A percentile compares a stretch with the other conserved stretches of the same genome.
Evolutionary conservation across 2,888 invertebrate species (phyloP).

Genomic region (Nemoura dubitans): DNA sequence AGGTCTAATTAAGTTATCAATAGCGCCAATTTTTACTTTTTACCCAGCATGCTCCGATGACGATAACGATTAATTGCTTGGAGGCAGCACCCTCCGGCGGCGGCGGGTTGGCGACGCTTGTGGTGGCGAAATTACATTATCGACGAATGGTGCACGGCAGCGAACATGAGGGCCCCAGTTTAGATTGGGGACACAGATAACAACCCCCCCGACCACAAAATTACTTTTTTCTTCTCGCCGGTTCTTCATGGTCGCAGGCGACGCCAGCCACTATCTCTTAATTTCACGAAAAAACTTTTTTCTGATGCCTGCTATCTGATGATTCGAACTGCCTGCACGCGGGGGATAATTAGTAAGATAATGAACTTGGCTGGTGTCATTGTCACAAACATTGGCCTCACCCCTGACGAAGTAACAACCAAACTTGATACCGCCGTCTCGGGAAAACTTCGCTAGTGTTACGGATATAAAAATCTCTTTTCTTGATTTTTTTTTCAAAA

Average conservation of each 20-base stretch:
- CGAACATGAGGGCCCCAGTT: not conserved
- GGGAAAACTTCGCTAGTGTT: not conserved
- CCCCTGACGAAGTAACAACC: not conserved
- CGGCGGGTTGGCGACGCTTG: not conserved
- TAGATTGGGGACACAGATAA: not conserved
- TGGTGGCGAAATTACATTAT: not conserved
- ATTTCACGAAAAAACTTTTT: slow-evolving; percentile 25
- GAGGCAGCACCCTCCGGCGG: too few relatives aligned
- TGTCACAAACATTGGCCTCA: slow-evolving; percentile 30
- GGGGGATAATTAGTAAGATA: slow-evolving; percentile 39
- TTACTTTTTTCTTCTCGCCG: slow-evolving; percentile 46
- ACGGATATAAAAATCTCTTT: not conserved
- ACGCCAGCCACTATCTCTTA: slow-evolving; percentile 32
- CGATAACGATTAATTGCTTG: not conserved
- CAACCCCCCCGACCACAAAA: slow-evolving; percentile 44
- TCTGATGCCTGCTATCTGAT: slow-evolving; percentile 33
- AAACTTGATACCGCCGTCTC: not conserved
- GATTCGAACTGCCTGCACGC: slow-evolving; percentile 17
- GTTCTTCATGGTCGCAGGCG: not conserved
- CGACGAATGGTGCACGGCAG: not conserved
- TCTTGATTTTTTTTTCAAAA: not conserved
- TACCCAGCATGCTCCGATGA: not conserved
- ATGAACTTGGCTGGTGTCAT: slow-evolving; percentile 29
- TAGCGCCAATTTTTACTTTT: not conserved
- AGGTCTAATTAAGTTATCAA: not conserved